These are phyloP conservation scores for Leptopilina myrica DNA, from an alignment of 2,888 invertebrate species.

Conservation along the genomic window DNA sequence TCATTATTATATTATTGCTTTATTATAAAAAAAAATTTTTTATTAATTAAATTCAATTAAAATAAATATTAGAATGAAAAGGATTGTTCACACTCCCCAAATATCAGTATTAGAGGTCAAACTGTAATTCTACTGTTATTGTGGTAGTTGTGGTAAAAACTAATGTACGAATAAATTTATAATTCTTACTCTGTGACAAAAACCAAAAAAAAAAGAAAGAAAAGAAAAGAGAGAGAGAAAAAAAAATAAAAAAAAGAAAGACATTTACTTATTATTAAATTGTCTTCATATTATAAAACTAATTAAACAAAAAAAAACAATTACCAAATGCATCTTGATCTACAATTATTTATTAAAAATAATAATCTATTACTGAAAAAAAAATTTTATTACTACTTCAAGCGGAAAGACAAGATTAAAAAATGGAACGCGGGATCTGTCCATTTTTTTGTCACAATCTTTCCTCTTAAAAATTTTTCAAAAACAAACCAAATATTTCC, in stretches of 20 bases:
- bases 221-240: neutral
- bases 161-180: conserved; percentile 34
- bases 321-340: conserved; percentile 19
- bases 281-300: conserved; percentile 8
- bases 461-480: neutral
- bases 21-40: no score
- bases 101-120: conserved; percentile 42
- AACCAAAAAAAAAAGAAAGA: no score
- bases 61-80: no score
- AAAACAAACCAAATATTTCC: neutral
- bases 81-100: conserved; percentile 1
- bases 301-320: neutral
- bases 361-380: neutral
- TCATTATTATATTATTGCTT: no score
- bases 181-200: conserved; percentile 26
- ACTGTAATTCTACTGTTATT: conserved; percentile 48
- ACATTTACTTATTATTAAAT: conserved; percentile 10
- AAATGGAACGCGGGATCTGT: conserved; percentile 40
- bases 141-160: conserved; percentile 28
- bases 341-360: neutral
- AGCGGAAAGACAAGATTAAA: conserved; percentile 10
- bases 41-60: neutral
- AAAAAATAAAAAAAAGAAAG: no score
- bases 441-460: conserved; percentile 21
- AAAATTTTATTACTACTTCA: no score